phyloP scores from a whole-genome alignment of 2,113 vertebrate genomes.

The Opisthocomus hoazin region DNA sequence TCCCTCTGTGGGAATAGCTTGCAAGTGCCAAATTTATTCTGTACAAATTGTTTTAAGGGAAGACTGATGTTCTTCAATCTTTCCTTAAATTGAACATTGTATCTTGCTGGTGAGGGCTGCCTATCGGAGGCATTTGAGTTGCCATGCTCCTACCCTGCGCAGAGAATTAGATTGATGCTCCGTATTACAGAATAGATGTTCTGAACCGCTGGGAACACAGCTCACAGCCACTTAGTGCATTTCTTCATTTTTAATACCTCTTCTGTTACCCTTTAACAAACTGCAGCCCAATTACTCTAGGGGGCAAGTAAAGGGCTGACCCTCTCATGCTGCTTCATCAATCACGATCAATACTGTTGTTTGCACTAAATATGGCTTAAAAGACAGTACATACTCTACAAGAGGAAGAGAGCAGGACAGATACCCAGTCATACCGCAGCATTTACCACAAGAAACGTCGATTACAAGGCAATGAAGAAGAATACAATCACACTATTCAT shows the following conservation, averaged over 20 bases:
- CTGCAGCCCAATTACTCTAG: conserved; percentile 40
- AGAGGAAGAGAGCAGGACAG: not conserved
- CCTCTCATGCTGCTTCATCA: not conserved
- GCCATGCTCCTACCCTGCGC: conserved; percentile 6
- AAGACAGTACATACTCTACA: not conserved
- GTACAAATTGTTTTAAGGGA: conserved; percentile 71
- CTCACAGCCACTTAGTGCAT: conserved; percentile 23
- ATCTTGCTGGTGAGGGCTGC: conserved; percentile 39
- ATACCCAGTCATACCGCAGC: not conserved
- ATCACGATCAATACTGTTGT: not conserved
- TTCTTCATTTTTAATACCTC: conserved; percentile 59
- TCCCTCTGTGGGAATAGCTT: conserved; percentile 48
- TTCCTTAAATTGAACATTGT: conserved; percentile 63
- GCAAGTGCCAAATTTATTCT: conserved; percentile 68
- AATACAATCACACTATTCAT: not conserved
- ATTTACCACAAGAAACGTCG: not conserved
- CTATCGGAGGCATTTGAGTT: conserved; percentile 46
- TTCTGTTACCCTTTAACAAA: conserved; percentile 33
- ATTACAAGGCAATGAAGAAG: not conserved
- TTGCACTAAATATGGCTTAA: not conserved
- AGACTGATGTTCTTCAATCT: conserved; percentile 72
- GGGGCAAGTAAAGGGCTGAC: conserved; percentile 20
- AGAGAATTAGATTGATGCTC: conserved; percentile 63
- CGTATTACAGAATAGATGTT: conserved; percentile 41
- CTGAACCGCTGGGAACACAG: conserved; percentile 49